These are phyloP conservation scores for Taxidea taxus DNA, from an alignment of 2,113 vertebrate species.

Conservation along the genomic window DNA sequence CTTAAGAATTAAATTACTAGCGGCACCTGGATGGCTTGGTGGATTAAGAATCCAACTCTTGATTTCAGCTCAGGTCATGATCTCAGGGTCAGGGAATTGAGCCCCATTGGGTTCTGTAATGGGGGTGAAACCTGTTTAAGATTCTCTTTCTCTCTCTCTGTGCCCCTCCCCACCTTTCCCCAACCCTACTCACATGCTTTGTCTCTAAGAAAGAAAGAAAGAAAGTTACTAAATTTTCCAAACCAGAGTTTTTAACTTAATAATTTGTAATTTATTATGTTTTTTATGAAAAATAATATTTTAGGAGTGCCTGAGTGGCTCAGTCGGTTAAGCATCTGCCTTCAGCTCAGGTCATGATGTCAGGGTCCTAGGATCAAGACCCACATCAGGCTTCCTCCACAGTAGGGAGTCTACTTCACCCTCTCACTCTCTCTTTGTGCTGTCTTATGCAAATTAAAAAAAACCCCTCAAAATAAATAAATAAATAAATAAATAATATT, in stretches of 20 bases:
- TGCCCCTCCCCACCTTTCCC: neutral
- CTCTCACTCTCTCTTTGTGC: too few relatives aligned
- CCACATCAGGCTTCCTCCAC: too few relatives aligned
- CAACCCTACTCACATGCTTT: neutral
- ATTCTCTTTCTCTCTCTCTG: neutral
- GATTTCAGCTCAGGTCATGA: neutral
- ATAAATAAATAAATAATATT: neutral
- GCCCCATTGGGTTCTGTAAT: neutral
- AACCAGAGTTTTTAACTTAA: neutral
- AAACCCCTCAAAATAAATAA: neutral
- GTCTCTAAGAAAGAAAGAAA: neutral
- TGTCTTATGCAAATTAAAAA: neutral
- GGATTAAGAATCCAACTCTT: neutral
- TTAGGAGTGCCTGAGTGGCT: neutral
- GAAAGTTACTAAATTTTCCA: neutral
- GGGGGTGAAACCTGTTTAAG: neutral
- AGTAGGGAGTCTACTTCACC: too few relatives aligned
- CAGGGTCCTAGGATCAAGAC: too few relatives aligned
- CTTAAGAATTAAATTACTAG: constrained; percentile 18
- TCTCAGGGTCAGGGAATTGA: neutral
- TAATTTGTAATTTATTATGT: neutral
- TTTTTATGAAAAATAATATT: constrained; percentile 28
- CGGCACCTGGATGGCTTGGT: neutral
- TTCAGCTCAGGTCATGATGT: too few relatives aligned
- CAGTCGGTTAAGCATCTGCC: too few relatives aligned